Evolutionary conservation across 2,797 vertebrate species (phyloP).

Genomic region (Momotus momota): DNA sequence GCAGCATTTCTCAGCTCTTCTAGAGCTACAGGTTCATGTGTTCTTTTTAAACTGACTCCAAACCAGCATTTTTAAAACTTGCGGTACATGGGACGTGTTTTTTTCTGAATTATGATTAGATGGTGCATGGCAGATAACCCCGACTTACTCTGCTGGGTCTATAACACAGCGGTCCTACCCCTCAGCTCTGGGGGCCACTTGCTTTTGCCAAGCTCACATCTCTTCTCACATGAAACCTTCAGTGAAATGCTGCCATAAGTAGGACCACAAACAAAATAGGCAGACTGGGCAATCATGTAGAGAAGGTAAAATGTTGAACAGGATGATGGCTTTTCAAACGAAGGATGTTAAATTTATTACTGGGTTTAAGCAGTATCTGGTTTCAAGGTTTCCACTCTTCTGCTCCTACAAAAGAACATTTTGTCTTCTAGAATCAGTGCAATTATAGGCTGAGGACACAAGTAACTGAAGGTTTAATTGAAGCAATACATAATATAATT

Average conservation of each 20-base stretch:
- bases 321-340: neutral
- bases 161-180: neutral
- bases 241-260: neutral
- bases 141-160: neutral
- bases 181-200: neutral
- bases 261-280: neutral
- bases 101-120: neutral
- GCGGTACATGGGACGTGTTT: accelerated
- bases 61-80: neutral
- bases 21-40: neutral
- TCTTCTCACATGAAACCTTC: neutral
- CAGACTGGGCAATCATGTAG: neutral
- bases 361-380: neutral
- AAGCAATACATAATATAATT: neutral
- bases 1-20: neutral
- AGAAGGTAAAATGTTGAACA: neutral
- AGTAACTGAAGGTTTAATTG: slow-evolving; percentile 11
- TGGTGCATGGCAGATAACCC: neutral
- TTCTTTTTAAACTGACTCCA: neutral
- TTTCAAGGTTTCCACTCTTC: slow-evolving; percentile 25
- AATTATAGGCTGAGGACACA: neutral
- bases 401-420: neutral
- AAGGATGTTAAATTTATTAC: neutral
- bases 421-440: neutral
- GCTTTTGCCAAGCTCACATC: neutral